Evolutionary conservation across 2,888 invertebrate genomes (phyloP).

Genomic region (Druceiella hillmani): DNA sequence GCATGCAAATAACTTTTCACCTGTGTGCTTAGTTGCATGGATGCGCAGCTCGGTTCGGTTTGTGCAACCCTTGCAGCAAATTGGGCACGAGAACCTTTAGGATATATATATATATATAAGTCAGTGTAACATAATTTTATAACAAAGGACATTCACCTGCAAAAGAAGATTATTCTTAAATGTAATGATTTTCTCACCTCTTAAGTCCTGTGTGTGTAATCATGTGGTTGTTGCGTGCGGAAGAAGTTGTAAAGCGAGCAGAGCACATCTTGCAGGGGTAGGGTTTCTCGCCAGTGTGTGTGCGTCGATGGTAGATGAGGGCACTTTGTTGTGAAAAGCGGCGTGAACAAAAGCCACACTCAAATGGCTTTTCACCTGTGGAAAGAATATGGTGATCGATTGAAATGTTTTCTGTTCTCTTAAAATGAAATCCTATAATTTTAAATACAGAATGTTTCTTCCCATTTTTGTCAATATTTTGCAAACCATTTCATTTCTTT

Average conservation of each 20-base stretch:
- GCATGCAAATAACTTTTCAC: constrained; percentile 45
- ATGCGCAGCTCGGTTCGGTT: constrained; percentile 43
- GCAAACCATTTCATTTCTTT: too few relatives aligned
- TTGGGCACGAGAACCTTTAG: constrained; percentile 39
- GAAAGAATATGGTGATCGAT: too few relatives aligned
- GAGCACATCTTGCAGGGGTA: constrained; percentile 45
- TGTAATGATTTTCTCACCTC: constrained; percentile 36
- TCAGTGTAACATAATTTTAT: background rate
- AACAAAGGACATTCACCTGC: background rate
- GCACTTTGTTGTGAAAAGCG: constrained; percentile 50
- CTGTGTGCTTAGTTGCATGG: constrained; percentile 40
- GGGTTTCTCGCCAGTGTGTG: constrained; percentile 50
- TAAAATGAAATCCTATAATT: too few relatives aligned
- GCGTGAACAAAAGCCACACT: constrained; percentile 44
- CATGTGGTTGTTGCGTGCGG: constrained; percentile 47
- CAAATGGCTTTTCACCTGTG: constrained; percentile 47
- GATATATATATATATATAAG: background rate
- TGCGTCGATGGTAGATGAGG: constrained; percentile 47
- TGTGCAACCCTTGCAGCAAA: constrained; percentile 45
- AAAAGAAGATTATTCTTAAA: too few relatives aligned
- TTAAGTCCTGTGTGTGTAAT: constrained; percentile 44
- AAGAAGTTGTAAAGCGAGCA: constrained; percentile 46
- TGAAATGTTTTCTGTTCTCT: too few relatives aligned
- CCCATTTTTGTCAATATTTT: too few relatives aligned
- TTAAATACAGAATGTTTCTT: too few relatives aligned